Percentiles rank a stretch among this genome's conserved stretches.
Conservation (phyloP, 2,888 invertebrate genomes). For the Elegia similella region DNA sequence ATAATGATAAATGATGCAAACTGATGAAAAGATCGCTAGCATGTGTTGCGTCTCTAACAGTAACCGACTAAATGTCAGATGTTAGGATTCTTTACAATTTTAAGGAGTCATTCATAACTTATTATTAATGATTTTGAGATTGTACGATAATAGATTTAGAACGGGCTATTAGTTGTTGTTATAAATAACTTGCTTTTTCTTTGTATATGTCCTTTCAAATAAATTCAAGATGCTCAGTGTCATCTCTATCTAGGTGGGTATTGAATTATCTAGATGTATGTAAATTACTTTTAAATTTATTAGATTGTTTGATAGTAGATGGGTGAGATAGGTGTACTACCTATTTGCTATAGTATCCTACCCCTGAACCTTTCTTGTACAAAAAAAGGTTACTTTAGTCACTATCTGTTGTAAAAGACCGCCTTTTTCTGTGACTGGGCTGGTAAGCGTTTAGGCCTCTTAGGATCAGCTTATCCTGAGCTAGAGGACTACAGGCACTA, state of each 20-base stretch:
- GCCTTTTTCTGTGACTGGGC: no score
- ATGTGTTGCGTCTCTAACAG: constrained; percentile 58
- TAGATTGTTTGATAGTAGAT: no score
- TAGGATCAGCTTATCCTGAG: no score
- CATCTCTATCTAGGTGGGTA: not conserved
- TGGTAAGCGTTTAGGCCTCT: no score
- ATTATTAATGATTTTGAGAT: constrained; percentile 65
- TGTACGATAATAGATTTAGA: constrained; percentile 54
- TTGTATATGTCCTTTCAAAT: not conserved
- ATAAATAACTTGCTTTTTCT: constrained; percentile 8
- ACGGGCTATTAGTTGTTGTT: constrained; percentile 31
- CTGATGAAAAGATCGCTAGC: constrained; percentile 71
- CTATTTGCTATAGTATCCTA: no score
- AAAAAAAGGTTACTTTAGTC: no score
- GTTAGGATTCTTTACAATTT: constrained; percentile 68
- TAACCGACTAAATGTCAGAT: constrained; percentile 55
- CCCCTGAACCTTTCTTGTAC: no score
- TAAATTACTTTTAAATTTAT: no score
- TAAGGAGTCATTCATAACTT: constrained; percentile 67
- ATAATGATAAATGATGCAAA: constrained; percentile 67
- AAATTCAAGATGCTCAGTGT: not conserved
- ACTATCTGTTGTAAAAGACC: no score
- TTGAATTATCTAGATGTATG: no score
- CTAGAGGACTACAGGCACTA: no score
- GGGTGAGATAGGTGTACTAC: no score